Evolutionary conservation across 2,888 invertebrate genomes (phyloP), one percentile per base, ranked within the genome.

Genomic region (Bimastos eiseni): DNA sequence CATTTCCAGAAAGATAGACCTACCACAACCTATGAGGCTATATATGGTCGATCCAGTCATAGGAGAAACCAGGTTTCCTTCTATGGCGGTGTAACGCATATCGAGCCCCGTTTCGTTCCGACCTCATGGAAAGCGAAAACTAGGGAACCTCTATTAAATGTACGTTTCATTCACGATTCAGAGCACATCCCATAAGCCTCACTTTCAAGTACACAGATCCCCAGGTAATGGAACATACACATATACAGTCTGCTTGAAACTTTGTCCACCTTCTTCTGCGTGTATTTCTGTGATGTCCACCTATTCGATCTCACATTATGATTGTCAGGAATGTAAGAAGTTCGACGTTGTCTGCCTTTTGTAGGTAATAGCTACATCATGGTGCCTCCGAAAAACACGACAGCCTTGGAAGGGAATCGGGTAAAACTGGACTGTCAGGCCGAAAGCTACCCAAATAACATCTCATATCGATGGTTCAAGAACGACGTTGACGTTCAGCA

Each of bases 351-450:
- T 70, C 11, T 70, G 70, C 1, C 0, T n/a, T 11, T 84, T 49
- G 33, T 55, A 98, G 98, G 98, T 93, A 98, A 98, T 95, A 98
- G 98, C 93, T 98, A 98, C 95, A 98, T 99, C 95, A 98, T 97
- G 96, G 97, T 97, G 95, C 98, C 98, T 93, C 99, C 99, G 93
- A 97, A 97, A 93, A 99, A 99, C 96, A 97, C 97, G 95, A 98
- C 98, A 89, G 98, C 97, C 95, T 96, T 97, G 93, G 98, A 98
- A 96, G 98, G 98, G 92, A 98, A 98, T 95, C 97, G 98, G 95
- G 98, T 98, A 92, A 97, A 97, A 95, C 98, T 99, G 95, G 97
- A 97, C 83, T 99, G 99, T 96, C 98, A 98, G 95, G 98, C 98
- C 33, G 98, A 98, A 95, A 88, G 89, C 34, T 97, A 97, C 93